phyloP scores from a whole-genome alignment of 2,113 vertebrate genomes.

The Cygnus buccinator region DNA sequence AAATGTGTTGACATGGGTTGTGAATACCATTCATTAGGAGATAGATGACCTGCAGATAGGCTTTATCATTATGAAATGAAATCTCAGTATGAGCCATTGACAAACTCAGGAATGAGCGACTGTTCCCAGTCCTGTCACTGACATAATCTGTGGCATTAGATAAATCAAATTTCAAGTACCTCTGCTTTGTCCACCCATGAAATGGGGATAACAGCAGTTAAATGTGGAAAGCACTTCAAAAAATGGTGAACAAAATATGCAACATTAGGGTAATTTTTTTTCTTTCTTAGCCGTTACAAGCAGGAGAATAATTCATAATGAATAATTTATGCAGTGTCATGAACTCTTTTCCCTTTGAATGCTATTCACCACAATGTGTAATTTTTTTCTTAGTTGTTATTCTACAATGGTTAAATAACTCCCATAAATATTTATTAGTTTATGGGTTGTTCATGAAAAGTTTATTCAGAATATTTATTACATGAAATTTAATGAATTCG shows the following conservation, averaged over 20 bases:
- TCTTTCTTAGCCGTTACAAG: background rate
- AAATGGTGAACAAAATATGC: slow-evolving; percentile 1
- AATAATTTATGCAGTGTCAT: slow-evolving; percentile 27
- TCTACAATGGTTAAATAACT: slow-evolving; percentile 11
- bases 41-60: background rate
- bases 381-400: slow-evolving; percentile 13
- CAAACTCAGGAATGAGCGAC: background rate
- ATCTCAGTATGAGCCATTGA: rapidly evolving
- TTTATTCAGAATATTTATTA: slow-evolving; percentile 32
- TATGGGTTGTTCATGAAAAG: background rate
- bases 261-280: background rate
- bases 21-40: background rate
- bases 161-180: background rate
- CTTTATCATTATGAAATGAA: background rate
- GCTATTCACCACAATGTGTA: background rate
- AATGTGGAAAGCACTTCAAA: background rate
- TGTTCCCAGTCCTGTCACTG: background rate
- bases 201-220: background rate
- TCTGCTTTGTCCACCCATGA: background rate
- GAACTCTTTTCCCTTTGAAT: slow-evolving; percentile 4
- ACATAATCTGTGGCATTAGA: background rate
- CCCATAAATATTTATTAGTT: slow-evolving; percentile 50
- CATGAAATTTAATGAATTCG: background rate
- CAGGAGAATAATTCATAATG: slow-evolving; percentile 27
- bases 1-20: background rate